Percentiles rank a stretch among this genome's conserved stretches.
Evolutionary conservation across 1,140 invertebrate genomes (phyloP).

Genomic region (Ceratitis capitata): DNA sequence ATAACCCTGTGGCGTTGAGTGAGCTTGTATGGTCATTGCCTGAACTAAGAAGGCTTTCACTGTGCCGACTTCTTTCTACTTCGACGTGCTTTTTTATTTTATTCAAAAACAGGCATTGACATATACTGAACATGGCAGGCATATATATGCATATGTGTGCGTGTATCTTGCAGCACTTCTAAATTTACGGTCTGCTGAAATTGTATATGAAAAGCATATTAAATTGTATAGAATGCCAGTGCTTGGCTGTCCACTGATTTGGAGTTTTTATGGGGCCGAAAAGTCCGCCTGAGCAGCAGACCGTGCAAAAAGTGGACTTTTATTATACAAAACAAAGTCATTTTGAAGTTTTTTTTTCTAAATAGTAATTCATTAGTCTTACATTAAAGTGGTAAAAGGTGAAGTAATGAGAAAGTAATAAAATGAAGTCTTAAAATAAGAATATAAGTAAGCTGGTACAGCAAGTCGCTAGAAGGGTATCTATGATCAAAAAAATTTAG

Average conservation of each 20-base stretch:
- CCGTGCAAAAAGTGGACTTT: neutral
- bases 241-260: neutral
- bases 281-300: neutral
- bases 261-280: neutral
- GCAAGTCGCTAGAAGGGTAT: no score
- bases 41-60: neutral
- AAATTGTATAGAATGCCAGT: neutral
- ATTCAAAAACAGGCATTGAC: neutral
- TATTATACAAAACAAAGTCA: neutral
- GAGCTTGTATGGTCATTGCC: neutral
- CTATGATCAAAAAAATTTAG: no score
- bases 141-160: neutral
- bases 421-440: no score
- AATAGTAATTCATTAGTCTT: neutral
- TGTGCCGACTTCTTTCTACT: neutral
- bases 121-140: neutral
- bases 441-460: no score
- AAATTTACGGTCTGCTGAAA: neutral
- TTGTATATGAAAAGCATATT: neutral
- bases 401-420: neutral
- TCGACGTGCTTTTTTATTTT: neutral
- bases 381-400: neutral
- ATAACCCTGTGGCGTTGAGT: constrained; percentile 32
- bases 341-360: neutral
- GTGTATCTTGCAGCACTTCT: neutral